Conservation (phyloP, 2,888 invertebrate genomes). For the Tetramorium bicarinatum region DNA sequence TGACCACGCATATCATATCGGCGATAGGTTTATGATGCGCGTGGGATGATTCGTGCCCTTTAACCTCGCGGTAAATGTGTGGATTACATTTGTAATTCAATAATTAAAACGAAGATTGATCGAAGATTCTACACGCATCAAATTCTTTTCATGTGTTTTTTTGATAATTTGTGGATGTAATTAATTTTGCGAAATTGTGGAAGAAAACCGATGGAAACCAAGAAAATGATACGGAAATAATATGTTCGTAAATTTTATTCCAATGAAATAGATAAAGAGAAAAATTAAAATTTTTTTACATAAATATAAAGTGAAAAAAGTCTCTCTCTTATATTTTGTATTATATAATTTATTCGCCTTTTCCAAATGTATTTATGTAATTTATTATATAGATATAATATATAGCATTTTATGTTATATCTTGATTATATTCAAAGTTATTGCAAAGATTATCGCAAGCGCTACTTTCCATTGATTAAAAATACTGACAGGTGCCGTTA, state of each 20-base stretch:
- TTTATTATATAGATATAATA: background rate
- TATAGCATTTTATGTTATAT: background rate
- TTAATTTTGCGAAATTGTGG: background rate
- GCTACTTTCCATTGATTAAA: constrained; percentile 28
- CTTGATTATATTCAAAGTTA: background rate
- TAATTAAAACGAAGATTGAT: constrained; percentile 30
- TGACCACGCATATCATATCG: constrained; percentile 18
- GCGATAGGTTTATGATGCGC: constrained; percentile 26
- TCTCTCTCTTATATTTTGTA: background rate
- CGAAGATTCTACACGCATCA: background rate
- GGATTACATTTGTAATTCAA: background rate
- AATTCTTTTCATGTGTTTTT: background rate
- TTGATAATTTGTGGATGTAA: background rate
- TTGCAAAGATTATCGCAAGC: background rate
- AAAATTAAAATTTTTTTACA: background rate
- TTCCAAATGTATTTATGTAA: background rate
- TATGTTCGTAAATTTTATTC: background rate
- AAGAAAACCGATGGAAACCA: background rate
- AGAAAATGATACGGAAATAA: background rate
- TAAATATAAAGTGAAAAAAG: background rate
- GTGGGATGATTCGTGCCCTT: constrained; percentile 24
- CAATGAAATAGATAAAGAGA: background rate
- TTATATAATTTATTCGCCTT: background rate
- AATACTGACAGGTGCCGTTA: constrained; percentile 36
- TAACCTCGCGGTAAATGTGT: constrained; percentile 13